These are phyloP conservation scores for Microtus oregoni DNA, from an alignment of 2,113 vertebrate species.

Conservation along the genomic window DNA sequence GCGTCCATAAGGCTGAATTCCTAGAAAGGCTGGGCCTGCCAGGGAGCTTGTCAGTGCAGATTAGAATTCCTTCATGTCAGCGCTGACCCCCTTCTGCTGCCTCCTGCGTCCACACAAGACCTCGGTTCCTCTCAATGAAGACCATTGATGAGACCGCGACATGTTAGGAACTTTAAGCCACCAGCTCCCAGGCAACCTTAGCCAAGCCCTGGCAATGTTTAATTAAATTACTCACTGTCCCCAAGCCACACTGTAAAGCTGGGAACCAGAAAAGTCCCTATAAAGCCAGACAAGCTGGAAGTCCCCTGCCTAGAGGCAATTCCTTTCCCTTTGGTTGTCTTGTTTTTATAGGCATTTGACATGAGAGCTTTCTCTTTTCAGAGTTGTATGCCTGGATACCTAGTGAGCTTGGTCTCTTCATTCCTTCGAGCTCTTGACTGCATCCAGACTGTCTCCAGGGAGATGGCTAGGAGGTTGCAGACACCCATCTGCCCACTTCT, in stretches of 20 bases:
- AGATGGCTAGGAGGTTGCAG: constrained; percentile 53
- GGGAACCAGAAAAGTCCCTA: constrained; percentile 64
- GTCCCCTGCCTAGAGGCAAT: constrained; percentile 52
- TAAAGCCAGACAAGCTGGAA: constrained; percentile 67
- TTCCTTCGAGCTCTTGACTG: neutral
- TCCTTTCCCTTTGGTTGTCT: constrained; percentile 43
- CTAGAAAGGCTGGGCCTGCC: constrained; percentile 38
- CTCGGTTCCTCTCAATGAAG: constrained; percentile 33
- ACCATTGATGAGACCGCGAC: constrained; percentile 45
- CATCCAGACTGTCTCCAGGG: constrained; percentile 71
- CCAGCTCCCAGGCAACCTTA: constrained; percentile 61
- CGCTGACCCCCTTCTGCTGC: neutral
- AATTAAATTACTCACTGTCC: constrained; percentile 60
- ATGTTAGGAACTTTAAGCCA: constrained; percentile 38
- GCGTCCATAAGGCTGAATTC: constrained; percentile 1
- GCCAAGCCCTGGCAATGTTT: constrained; percentile 61
- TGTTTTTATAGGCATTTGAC: constrained; percentile 20
- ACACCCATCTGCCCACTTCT: neutral
- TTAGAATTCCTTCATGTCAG: neutral
- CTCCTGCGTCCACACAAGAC: neutral
- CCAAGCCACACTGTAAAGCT: constrained; percentile 54
- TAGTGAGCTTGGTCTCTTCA: neutral
- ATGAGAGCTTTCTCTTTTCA: constrained; percentile 15
- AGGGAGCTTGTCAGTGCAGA: constrained; percentile 20
- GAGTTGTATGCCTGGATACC: constrained; percentile 29